These are phyloP conservation scores for Phymanthus crucifer DNA, from an alignment of 92 coral and sea anemone species.

Conservation along the genomic window DNA sequence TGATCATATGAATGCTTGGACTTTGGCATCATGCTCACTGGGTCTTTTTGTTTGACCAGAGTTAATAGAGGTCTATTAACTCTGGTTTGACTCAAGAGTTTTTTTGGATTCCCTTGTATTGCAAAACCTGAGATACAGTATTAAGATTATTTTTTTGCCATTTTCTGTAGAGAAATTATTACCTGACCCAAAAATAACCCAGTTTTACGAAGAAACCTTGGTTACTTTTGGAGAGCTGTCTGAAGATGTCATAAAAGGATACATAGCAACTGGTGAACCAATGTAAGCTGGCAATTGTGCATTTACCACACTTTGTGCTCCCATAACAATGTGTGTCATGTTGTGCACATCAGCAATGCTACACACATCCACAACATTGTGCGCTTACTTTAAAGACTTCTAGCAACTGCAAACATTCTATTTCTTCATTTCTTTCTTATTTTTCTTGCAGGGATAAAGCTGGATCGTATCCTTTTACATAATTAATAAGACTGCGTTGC, in stretches of 20 bases:
- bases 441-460: slow-evolving; percentile 84
- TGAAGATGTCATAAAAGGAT: slow-evolving; percentile 79
- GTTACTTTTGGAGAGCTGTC: slow-evolving; percentile 88
- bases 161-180: slow-evolving; percentile 6
- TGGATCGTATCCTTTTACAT: slow-evolving; percentile 89
- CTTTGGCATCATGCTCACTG: too few species aligned
- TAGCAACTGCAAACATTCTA: not conserved
- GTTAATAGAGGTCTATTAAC: too few species aligned
- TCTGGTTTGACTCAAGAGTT: too few species aligned
- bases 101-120: too few species aligned
- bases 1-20: too few species aligned
- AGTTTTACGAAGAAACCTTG: slow-evolving; percentile 86
- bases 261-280: slow-evolving; percentile 91
- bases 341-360: too few species aligned
- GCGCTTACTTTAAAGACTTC: too few species aligned
- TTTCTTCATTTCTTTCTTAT: not conserved
- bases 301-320: too few species aligned
- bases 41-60: too few species aligned
- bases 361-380: too few species aligned
- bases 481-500: not conserved
- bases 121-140: too few species aligned
- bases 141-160: not conserved
- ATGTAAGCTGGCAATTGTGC: slow-evolving; percentile 66
- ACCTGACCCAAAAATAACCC: slow-evolving; percentile 43
- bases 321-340: too few species aligned